phyloP scores from a whole-genome alignment of 2,797 vertebrate genomes.

The Oceanodroma leucorhoa region DNA sequence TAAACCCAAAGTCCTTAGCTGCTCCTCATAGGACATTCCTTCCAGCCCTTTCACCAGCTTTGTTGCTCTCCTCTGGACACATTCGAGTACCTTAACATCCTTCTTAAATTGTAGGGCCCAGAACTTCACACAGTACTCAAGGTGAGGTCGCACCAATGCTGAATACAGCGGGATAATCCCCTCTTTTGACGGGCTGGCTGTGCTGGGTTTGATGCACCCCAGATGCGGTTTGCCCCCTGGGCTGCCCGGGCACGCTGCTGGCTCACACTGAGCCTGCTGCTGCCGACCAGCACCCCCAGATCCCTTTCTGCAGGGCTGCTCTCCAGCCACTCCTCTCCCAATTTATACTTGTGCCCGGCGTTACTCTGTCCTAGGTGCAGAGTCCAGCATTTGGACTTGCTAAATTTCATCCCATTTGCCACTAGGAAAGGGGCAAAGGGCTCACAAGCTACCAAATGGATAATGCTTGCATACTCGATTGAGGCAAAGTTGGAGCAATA shows the following conservation, averaged over 20 bases:
- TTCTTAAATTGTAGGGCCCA: not conserved
- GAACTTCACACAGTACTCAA: not conserved
- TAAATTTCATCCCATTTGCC: not conserved
- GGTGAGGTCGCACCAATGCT: accelerated
- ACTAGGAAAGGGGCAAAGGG: not conserved
- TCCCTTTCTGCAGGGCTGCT: not conserved
- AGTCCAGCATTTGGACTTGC: not conserved
- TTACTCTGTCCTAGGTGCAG: not conserved
- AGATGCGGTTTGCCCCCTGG: not conserved
- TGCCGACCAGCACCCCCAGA: not conserved
- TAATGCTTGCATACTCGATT: accelerated
- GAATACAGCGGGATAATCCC: not conserved
- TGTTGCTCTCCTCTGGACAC: not conserved
- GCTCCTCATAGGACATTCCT: not conserved
- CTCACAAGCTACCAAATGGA: not conserved
- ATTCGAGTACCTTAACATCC: not conserved
- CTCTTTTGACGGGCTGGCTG: not conserved
- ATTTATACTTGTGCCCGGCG: accelerated
- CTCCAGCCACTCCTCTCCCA: not conserved
- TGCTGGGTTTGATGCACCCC: not conserved
- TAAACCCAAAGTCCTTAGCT: not conserved
- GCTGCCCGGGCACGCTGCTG: not conserved
- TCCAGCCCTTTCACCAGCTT: not conserved
- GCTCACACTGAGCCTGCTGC: not conserved
- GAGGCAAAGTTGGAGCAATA: not conserved